Percentiles rank a stretch among this genome's conserved stretches.
Conservation (phyloP, 2,888 invertebrate genomes). For the Pilophorus perplexus region DNA sequence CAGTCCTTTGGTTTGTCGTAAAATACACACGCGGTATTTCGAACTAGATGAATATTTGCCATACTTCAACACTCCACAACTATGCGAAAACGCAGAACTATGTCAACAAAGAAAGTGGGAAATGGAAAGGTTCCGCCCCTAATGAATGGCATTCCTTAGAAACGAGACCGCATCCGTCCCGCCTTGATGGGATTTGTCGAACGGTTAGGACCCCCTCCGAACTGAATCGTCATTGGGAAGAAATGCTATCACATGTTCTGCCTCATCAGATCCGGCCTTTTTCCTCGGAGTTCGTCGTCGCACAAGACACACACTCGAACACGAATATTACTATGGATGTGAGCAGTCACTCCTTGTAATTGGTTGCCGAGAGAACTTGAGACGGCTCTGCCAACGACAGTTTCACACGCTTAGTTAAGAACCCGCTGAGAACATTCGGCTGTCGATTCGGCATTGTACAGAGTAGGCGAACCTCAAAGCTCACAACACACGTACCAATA, state of each 20-base stretch:
- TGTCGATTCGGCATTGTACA: too few species aligned
- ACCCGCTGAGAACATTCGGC: too few species aligned
- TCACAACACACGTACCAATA: too few species aligned
- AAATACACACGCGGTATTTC: not conserved
- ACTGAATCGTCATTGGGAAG: too few species aligned
- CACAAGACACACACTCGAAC: slow-evolving; percentile 2
- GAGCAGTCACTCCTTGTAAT: slow-evolving; percentile 8
- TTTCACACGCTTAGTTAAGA: slow-evolving; percentile 18
- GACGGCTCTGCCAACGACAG: slow-evolving; percentile 15
- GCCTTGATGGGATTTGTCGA: too few species aligned
- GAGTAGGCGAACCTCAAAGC: too few species aligned
- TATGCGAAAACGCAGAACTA: not conserved
- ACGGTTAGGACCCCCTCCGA: too few species aligned
- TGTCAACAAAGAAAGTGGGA: not conserved
- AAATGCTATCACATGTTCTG: slow-evolving; percentile 3
- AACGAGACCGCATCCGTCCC: too few species aligned
- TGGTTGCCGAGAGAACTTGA: not conserved
- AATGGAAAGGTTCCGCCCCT: not conserved
- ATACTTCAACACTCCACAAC: not conserved
- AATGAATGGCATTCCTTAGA: not conserved
- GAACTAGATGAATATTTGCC: not conserved
- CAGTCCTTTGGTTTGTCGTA: too few species aligned
- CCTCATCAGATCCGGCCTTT: slow-evolving; percentile 1
- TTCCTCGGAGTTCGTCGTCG: not conserved
- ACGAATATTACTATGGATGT: not conserved